These are phyloP conservation scores for Hirtodrosophila duncani DNA, from an alignment of 2,888 invertebrate species.

Conservation along the genomic window DNA sequence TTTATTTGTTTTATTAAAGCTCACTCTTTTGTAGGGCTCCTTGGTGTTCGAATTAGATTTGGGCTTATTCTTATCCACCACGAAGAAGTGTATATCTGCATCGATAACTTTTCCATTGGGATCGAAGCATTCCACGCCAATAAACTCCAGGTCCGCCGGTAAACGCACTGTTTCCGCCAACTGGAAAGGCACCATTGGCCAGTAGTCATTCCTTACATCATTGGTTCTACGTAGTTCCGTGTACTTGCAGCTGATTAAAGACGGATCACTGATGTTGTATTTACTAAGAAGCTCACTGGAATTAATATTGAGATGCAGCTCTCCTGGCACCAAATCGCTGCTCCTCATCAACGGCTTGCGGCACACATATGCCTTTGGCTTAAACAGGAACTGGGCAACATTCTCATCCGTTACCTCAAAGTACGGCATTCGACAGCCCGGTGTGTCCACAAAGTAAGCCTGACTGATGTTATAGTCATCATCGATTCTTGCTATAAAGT, in stretches of 20 bases:
- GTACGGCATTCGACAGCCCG: slow-evolving; percentile 77
- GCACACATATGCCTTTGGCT: slow-evolving; percentile 65
- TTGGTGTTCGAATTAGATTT: background rate
- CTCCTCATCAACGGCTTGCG: slow-evolving; percentile 61
- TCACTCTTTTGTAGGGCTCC: slow-evolving; percentile 9
- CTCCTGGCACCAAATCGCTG: slow-evolving; percentile 51
- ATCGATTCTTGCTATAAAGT: slow-evolving; percentile 74
- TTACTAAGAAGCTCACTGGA: slow-evolving; percentile 52
- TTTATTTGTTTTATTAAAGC: slow-evolving; percentile 16
- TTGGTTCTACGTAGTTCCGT: slow-evolving; percentile 62
- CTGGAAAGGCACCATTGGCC: slow-evolving; percentile 41
- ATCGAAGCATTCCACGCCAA: slow-evolving; percentile 83
- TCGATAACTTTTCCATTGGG: slow-evolving; percentile 80
- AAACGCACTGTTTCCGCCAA: slow-evolving; percentile 34
- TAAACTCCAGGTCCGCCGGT: slow-evolving; percentile 81
- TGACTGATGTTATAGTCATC: slow-evolving; percentile 70
- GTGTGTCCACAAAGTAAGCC: slow-evolving; percentile 76
- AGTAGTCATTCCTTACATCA: slow-evolving; percentile 60
- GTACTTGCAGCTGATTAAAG: slow-evolving; percentile 68
- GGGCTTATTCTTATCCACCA: slow-evolving; percentile 71
- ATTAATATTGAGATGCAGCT: slow-evolving; percentile 67
- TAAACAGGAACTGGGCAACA: slow-evolving; percentile 73
- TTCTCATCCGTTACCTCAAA: slow-evolving; percentile 74
- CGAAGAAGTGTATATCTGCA: slow-evolving; percentile 82
- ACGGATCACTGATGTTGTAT: slow-evolving; percentile 66